Base-by-base conservation (phyloP, 1,140 invertebrate species). In the Daktulosphaira vitifoliae region DNA sequence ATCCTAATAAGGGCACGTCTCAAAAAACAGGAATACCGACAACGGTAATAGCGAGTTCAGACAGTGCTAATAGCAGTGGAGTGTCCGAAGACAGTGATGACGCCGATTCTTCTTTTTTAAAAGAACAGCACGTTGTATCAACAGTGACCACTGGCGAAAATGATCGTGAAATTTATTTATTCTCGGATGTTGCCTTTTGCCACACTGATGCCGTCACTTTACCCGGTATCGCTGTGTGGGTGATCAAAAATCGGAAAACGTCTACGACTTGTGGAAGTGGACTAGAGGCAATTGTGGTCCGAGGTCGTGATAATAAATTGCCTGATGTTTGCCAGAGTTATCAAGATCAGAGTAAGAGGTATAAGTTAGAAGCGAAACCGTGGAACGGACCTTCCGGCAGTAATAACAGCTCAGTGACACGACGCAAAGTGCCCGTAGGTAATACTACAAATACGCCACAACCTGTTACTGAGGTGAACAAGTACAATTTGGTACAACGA, bases 1-100 rank as follows among this genome's bases (percentile, higher is more conserved):
- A 67, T 25, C 67, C 66, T 1, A 22, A 16, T 23, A 66, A 59
- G 22, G 54, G 42, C 48, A 67, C 26, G 49, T 48, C 38, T 51
- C 52, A 42, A 65, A 64, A 26, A 37, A 26, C 46, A 1, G 22
- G 44, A 3, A 23, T 25, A 13, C 56, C 50, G 54, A 18, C 20
- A 26, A 51, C 56, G 38, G 33, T 49, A n/a, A 26, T 54, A 11
- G 66, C 53, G 23, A 37, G 46, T 15, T 69, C 69, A 2, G 68
- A 69, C 64, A 70, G 69, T 20, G 70, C 71, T 3, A 71, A 71
- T 54, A 71, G 70, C 65, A 71, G 71, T 26, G 69, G 70, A 9
- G 67, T 66, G n/a, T 70, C 69, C 5, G 56, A 62, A 13, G 71
- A 71, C 48, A 71, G 67, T n/a, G 71, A 71, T 23, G 70, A 71